Base-by-base conservation (phyloP, 2,888 invertebrate species). In the Brachylomia viminalis region DNA sequence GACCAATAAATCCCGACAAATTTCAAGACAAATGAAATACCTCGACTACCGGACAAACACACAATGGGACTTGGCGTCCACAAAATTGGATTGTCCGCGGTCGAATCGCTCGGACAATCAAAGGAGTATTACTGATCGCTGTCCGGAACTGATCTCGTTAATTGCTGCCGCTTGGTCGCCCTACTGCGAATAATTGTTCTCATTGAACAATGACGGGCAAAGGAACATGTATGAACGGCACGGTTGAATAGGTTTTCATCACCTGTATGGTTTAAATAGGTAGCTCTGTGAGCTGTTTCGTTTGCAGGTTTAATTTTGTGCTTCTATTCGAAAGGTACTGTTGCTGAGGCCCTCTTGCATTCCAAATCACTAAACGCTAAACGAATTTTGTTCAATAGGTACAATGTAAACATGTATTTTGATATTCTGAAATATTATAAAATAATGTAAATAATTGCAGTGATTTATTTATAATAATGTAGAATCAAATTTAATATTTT, bases 61-160 rank as follows among this genome's bases (percentile, higher is more conserved):
- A 83, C 87, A 83, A 88, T 80, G 49, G 78, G 67, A 70, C 72
- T 69, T 65, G 79, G 76, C 68, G 79, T 83, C 66, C 77, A 79
- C 82, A 85, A 87, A 88, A 88, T 88, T 81, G 88, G 87, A 88
- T 88, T 85, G 83, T 86, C 77, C 83, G 86, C 80, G 82, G 72
- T 80, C 83, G 85, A 71, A 73, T 54, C 88, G 88, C 77, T 82
- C 80, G 77, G 84, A 77, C 84, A 85, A 87, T 89, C 88, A 89
- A 88, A 89, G 88, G 87, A 86, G 82, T 87, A 87, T 84, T 87
- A 88, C 82, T 79, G 80, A 84, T 84, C 73, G 75, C 62, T 77
- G 77, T 84, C 81, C 84, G 82, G 88, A 79, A 88, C 88, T 81
- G 84, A 84, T 87, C 86, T 80, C 83, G 82, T 83, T 89, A 88